A percentile compares a stretch with the other conserved stretches of the same genome.
These are phyloP conservation scores for Peromyscus aztecus DNA, from an alignment of 2,797 vertebrate genomes.

Conservation along the genomic window DNA sequence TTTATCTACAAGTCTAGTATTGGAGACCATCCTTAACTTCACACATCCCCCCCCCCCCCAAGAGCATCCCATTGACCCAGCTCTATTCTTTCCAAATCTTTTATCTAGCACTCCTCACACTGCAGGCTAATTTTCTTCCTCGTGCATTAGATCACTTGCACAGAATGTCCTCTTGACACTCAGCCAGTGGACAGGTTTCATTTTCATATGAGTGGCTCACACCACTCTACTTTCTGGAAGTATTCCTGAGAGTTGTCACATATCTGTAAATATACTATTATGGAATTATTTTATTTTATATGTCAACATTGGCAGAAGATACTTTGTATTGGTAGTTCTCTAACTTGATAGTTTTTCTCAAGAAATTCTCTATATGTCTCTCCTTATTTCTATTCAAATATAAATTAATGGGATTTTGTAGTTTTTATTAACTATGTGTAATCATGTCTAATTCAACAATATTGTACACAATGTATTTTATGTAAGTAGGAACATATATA, in stretches of 20 bases:
- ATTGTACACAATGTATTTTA: neutral
- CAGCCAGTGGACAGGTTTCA: neutral
- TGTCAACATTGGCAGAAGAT: neutral
- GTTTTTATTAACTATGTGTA: neutral
- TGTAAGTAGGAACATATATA: neutral
- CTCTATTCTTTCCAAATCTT: neutral
- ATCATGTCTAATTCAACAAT: neutral
- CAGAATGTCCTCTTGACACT: neutral
- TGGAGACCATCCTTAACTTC: neutral
- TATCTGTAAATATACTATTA: neutral
- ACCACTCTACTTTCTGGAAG: neutral
- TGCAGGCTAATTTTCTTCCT: neutral
- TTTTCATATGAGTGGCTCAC: neutral
- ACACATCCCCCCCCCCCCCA: neutral
- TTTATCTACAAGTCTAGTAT: neutral
- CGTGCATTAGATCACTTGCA: neutral
- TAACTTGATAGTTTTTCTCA: neutral
- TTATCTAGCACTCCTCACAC: neutral
- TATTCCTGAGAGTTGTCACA: neutral
- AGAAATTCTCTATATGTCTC: neutral
- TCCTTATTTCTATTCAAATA: constrained; percentile 22
- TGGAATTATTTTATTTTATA: neutral
- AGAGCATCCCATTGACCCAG: neutral
- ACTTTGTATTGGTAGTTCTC: neutral
- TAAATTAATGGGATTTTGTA: neutral